Evolutionary conservation across 2,888 invertebrate genomes (phyloP).

Genomic region (Pachliopta kotzebuea): DNA sequence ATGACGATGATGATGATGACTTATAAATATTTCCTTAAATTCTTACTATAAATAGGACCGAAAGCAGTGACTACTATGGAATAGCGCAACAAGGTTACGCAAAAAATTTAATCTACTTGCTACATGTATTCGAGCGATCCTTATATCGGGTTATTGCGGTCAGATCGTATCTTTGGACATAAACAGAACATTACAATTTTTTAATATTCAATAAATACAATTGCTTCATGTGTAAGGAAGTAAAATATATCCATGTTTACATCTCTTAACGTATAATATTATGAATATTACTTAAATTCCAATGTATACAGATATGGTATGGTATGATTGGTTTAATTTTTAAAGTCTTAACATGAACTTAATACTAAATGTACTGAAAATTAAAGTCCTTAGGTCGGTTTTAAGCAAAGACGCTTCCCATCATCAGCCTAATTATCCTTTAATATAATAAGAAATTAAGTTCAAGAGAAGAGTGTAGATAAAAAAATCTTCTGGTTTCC

Average conservation of each 20-base stretch:
- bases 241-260: neutral
- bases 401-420: too few species aligned
- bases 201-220: slow-evolving; percentile 38
- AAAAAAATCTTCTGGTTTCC: too few species aligned
- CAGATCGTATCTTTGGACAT: slow-evolving; percentile 49
- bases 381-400: too few species aligned
- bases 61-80: slow-evolving; percentile 35
- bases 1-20: too few species aligned
- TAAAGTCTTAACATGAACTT: too few species aligned
- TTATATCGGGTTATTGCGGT: slow-evolving; percentile 32
- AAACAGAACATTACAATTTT: slow-evolving; percentile 44
- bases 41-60: slow-evolving; percentile 41
- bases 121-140: slow-evolving; percentile 51
- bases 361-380: too few species aligned
- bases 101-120: slow-evolving; percentile 55
- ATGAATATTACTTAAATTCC: neutral
- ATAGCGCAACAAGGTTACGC: slow-evolving; percentile 42
- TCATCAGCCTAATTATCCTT: too few species aligned
- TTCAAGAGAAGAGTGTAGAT: too few species aligned
- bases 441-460: too few species aligned
- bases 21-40: neutral
- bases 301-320: too few species aligned
- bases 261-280: neutral
- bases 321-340: too few species aligned
- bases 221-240: slow-evolving; percentile 20